Percentiles rank a stretch among this genome's conserved stretches.
Conservation (phyloP, 1,140 invertebrate genomes). For the Eumeta japonica region DNA sequence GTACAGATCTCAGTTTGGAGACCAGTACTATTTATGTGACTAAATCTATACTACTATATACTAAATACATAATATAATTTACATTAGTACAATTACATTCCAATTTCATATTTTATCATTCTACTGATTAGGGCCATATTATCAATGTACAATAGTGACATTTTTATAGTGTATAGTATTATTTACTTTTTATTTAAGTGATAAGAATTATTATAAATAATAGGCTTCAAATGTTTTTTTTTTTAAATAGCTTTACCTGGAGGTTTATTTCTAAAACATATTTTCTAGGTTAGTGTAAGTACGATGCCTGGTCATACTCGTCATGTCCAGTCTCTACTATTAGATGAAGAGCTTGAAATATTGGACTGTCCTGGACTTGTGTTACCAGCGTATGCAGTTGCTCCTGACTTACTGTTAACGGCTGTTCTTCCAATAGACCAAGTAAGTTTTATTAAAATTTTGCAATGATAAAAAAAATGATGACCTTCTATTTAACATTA, state of each 20-base stretch:
- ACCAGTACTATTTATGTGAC: too few relatives aligned
- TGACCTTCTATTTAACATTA: too few relatives aligned
- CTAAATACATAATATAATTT: too few relatives aligned
- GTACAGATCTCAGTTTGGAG: too few relatives aligned
- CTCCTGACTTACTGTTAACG: conserved; percentile 89
- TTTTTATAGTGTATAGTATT: too few relatives aligned
- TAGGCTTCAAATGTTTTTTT: background rate
- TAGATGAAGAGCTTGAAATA: conserved; percentile 79
- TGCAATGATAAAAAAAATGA: too few relatives aligned
- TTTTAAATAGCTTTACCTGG: background rate
- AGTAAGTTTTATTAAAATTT: conserved; percentile 22
- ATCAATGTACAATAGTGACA: too few relatives aligned
- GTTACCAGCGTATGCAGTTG: conserved; percentile 91
- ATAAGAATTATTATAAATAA: background rate
- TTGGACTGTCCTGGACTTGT: conserved; percentile 98
- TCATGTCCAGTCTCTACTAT: conserved; percentile 82
- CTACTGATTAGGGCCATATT: too few relatives aligned
- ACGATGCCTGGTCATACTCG: conserved; percentile 97
- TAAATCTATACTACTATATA: too few relatives aligned
- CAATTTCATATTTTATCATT: too few relatives aligned
- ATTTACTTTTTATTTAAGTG: too few relatives aligned
- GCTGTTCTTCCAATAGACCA: conserved; percentile 97
- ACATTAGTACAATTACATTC: too few relatives aligned
- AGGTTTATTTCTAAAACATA: background rate
- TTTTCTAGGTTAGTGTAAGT: conserved; percentile 75